Percentiles rank a stretch among this genome's conserved stretches.
These are phyloP conservation scores for Drymonia ruficornis DNA, from an alignment of 2,888 invertebrate genomes.

Conservation along the genomic window DNA sequence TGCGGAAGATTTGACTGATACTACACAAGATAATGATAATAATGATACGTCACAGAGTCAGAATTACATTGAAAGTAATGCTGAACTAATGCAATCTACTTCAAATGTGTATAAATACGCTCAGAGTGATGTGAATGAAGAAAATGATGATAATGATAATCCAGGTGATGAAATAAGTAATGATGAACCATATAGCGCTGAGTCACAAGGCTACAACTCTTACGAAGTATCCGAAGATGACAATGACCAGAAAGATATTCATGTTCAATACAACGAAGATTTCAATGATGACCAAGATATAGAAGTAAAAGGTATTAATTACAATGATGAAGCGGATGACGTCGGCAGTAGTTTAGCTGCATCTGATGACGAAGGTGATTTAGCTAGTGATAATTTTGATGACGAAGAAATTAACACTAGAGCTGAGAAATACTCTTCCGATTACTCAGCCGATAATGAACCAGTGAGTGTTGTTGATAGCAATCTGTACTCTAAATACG, in stretches of 20 bases:
- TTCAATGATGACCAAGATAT: slow-evolving; percentile 29
- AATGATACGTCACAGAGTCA: slow-evolving; percentile 33
- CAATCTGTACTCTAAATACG: slow-evolving; percentile 51
- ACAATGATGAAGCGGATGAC: slow-evolving; percentile 21
- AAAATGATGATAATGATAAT: slow-evolving; percentile 22
- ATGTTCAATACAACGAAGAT: slow-evolving; percentile 33
- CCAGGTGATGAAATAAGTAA: slow-evolving; percentile 19
- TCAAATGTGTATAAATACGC: slow-evolving; percentile 57
- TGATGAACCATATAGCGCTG: slow-evolving; percentile 20
- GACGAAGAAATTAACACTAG: slow-evolving; percentile 22
- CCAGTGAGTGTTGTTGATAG: slow-evolving; percentile 33
- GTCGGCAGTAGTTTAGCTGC: slow-evolving; percentile 13
- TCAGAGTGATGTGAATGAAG: slow-evolving; percentile 43
- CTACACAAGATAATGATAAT: no score
- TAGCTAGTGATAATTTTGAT: slow-evolving; percentile 6
- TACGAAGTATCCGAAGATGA: slow-evolving; percentile 11
- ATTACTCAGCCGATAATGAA: slow-evolving; percentile 23
- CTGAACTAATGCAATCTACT: slow-evolving; percentile 58
- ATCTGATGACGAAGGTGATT: neutral
- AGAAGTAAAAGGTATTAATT: slow-evolving; percentile 13
- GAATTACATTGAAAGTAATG: slow-evolving; percentile 33
- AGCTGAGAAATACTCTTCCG: slow-evolving; percentile 12
- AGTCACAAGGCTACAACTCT: slow-evolving; percentile 5
- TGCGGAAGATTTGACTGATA: slow-evolving; percentile 54
- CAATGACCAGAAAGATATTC: slow-evolving; percentile 30